Base-by-base conservation (phyloP, 2,888 invertebrate genomes). In the Mayetiola destructor region DNA sequence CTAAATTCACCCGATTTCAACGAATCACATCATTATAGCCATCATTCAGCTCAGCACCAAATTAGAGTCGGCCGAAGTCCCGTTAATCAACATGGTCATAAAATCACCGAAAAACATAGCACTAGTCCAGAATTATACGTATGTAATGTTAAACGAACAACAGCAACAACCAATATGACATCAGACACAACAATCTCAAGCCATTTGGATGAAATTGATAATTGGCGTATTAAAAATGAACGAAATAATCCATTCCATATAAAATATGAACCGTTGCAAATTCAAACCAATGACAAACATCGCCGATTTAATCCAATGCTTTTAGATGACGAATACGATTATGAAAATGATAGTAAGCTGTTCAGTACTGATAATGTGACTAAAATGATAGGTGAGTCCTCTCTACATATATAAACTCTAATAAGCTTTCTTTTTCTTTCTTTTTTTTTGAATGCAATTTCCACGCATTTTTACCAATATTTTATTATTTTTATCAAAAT, bases 171-270 rank as follows among this genome's bases (percentile, higher is more conserved):
- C n/a, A 53, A 9, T 21, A 48, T 27, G n/a, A 14, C 35, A 18
- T 30, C 35, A 55, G 35, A 66, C 67, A 58, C 42, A 5, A 10
- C 37, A 4, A 27, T 85, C 60, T 80, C 81, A 56, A 84, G 84
- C 59, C 85, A 91, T 16, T 91, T 91, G 66, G 90, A 91, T 67
- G 88, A 88, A 68, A 83, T 83, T 60, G 87, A 87, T 63, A 81
- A 39, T 37, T 58, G 52, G 56, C 37, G 27, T 39, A 48, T n/a
- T 27, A 23, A 48, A 27, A 48, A n/a, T 16, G 48, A 48, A 16
- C 18, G 27, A n/a, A 20, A 48, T 16, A n/a, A 27, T 14, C 12
- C 29, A 2, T n/a, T 16, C 2, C 27, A 48, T 27, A 48, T 2
- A 14, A 48, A 48, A 48, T 12, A 32, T 32, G 4, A 16, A 12